These are phyloP conservation scores for Sitophilus oryzae DNA, from an alignment of 1,140 invertebrate species.

Conservation along the genomic window DNA sequence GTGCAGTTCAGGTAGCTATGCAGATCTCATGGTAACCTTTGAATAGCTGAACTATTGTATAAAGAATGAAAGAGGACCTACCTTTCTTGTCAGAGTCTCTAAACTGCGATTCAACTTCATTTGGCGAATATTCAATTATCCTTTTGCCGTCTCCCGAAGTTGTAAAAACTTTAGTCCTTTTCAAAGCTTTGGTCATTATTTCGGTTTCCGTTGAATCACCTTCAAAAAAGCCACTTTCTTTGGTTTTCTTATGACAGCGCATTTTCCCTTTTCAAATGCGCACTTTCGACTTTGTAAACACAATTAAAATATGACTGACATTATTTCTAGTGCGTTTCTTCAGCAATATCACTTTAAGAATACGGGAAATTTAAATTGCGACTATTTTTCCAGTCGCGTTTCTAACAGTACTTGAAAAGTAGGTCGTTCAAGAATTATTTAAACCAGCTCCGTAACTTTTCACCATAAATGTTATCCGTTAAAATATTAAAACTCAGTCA, in stretches of 20 bases:
- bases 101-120: conserved; percentile 38
- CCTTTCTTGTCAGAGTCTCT: conserved; percentile 33
- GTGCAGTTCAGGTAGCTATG: too few relatives aligned
- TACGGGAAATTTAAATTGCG: conserved; percentile 6
- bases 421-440: conserved; percentile 26
- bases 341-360: too few relatives aligned
- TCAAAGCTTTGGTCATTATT: conserved; percentile 41
- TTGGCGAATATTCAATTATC: conserved; percentile 37
- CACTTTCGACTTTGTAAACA: too few relatives aligned
- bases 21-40: too few relatives aligned
- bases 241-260: conserved; percentile 44
- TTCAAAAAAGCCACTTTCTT: conserved; percentile 45
- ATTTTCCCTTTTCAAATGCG: conserved; percentile 39
- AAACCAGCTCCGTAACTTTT: conserved; percentile 6
- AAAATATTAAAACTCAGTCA: too few relatives aligned
- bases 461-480: background rate
- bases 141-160: conserved; percentile 36
- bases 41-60: too few relatives aligned
- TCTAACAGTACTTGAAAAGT: conserved; percentile 28
- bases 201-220: conserved; percentile 42
- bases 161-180: conserved; percentile 43
- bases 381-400: conserved; percentile 10
- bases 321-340: background rate
- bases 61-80: conserved; percentile 17
- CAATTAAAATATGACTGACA: too few relatives aligned